Evolutionary conservation across 2,888 invertebrate genomes (phyloP).

Genomic region (Pterobdella sp.): DNA sequence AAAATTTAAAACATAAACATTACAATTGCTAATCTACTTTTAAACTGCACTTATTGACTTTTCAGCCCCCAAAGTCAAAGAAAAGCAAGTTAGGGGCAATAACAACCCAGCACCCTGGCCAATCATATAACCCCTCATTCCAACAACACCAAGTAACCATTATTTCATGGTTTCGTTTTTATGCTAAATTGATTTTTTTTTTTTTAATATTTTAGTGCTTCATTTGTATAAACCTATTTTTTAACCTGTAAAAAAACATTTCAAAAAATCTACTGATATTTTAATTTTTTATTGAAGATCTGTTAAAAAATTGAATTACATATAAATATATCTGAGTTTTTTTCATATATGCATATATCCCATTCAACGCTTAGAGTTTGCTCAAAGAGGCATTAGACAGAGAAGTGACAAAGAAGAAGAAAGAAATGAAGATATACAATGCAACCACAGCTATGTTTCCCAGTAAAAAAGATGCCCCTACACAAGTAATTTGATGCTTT

Average conservation of each 20-base stretch:
- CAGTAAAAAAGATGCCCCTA: constrained; percentile 7
- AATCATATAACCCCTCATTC: constrained; percentile 16
- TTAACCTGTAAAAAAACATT: no score
- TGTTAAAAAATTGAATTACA: no score
- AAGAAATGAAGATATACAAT: constrained; percentile 11
- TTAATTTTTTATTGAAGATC: no score
- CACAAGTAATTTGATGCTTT: not conserved
- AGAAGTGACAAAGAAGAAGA: constrained; percentile 20
- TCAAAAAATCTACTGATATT: no score
- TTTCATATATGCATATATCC: no score
- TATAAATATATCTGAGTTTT: no score
- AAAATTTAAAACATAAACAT: not conserved
- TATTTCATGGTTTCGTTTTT: not conserved
- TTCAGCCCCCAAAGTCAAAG: not conserved
- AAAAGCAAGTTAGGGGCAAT: constrained; percentile 10
- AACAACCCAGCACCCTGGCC: constrained; percentile 11
- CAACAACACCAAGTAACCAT: constrained; percentile 17
- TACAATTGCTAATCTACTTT: not conserved
- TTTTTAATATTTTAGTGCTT: no score
- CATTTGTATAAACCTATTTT: no score
- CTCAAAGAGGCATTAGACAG: constrained; percentile 13
- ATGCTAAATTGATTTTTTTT: no score
- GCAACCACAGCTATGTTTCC: constrained; percentile 24
- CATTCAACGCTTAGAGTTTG: no score
- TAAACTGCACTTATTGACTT: not conserved